Conservation (phyloP, 2,888 invertebrate species). For the Paralinhomoeus sp. region DNA sequence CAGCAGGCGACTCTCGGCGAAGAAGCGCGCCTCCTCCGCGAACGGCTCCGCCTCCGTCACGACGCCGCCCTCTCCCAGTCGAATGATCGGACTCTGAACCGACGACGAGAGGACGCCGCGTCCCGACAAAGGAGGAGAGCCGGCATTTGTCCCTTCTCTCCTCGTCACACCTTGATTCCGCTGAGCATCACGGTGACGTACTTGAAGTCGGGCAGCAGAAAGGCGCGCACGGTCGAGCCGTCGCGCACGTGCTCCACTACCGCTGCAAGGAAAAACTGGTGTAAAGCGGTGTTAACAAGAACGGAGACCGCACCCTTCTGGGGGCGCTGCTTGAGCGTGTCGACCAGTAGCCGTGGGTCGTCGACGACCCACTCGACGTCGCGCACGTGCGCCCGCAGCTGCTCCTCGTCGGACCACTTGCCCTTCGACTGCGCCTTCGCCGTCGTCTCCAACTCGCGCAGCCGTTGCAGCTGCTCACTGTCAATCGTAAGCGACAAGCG, state of each 20-base stretch:
- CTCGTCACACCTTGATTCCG: constrained; percentile 42
- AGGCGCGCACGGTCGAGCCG: constrained; percentile 76
- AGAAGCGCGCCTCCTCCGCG: constrained; percentile 76
- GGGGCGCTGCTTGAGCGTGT: constrained; percentile 59
- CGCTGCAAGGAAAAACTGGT: constrained; percentile 35
- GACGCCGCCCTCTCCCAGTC: constrained; percentile 2
- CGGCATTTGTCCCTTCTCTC: neutral
- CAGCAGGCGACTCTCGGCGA: constrained; percentile 66
- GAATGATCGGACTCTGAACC: neutral
- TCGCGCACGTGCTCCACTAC: constrained; percentile 91
- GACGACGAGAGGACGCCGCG: neutral
- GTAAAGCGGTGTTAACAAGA: neutral
- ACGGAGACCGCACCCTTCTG: constrained; percentile 34
- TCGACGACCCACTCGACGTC: constrained; percentile 62
- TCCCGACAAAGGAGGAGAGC: neutral
- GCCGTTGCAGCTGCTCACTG: constrained; percentile 27
- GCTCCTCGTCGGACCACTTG: constrained; percentile 29
- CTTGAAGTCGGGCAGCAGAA: constrained; percentile 66
- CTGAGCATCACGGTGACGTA: constrained; percentile 83
- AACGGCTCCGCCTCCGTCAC: constrained; percentile 36
- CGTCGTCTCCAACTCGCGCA: constrained; percentile 64
- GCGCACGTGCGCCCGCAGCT: constrained; percentile 44
- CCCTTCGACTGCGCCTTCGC: constrained; percentile 71
- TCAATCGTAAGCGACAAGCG: constrained; percentile 3
- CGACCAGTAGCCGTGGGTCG: constrained; percentile 55